These are phyloP conservation scores for Thalassoma bifasciatum DNA, from an alignment of 2,113 vertebrate genomes.

Conservation along the genomic window DNA sequence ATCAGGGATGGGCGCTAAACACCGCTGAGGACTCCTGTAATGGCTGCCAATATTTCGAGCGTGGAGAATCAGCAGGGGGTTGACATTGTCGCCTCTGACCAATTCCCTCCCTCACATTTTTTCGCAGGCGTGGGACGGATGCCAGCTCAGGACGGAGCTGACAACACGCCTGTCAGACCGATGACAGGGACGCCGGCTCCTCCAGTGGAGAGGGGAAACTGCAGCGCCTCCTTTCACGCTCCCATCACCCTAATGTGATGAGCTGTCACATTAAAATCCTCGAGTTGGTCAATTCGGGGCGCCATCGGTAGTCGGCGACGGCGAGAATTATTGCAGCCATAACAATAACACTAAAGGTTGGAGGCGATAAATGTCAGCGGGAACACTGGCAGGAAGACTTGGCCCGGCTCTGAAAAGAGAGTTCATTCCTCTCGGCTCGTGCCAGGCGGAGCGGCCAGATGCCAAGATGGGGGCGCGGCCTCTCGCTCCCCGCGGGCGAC, in stretches of 20 bases:
- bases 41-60: slow-evolving; percentile 63
- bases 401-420: slow-evolving; percentile 26
- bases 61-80: slow-evolving; percentile 53
- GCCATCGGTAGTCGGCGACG: slow-evolving; percentile 7
- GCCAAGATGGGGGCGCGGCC: slow-evolving; percentile 33
- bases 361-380: slow-evolving; percentile 65
- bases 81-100: slow-evolving; percentile 57
- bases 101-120: slow-evolving; percentile 33
- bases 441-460: slow-evolving; percentile 45
- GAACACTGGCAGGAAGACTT: slow-evolving; percentile 39
- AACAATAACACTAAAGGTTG: slow-evolving; percentile 73
- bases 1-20: slow-evolving; percentile 46
- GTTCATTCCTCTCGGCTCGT: slow-evolving; percentile 34
- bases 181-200: slow-evolving; percentile 34
- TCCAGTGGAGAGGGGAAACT: slow-evolving; percentile 45
- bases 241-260: slow-evolving; percentile 62
- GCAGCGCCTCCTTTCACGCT: slow-evolving; percentile 57
- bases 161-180: slow-evolving; percentile 39
- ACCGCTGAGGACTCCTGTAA: slow-evolving; percentile 47
- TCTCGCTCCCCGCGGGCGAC: slow-evolving; percentile 38
- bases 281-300: slow-evolving; percentile 58
- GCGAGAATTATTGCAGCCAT: slow-evolving; percentile 64
- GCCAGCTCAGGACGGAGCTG: slow-evolving; percentile 40
- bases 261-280: slow-evolving; percentile 64
- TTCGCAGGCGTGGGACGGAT: slow-evolving; percentile 19